Conservation (phyloP, 2,113 vertebrate species). For the Cranoglanis bouderius region DNA sequence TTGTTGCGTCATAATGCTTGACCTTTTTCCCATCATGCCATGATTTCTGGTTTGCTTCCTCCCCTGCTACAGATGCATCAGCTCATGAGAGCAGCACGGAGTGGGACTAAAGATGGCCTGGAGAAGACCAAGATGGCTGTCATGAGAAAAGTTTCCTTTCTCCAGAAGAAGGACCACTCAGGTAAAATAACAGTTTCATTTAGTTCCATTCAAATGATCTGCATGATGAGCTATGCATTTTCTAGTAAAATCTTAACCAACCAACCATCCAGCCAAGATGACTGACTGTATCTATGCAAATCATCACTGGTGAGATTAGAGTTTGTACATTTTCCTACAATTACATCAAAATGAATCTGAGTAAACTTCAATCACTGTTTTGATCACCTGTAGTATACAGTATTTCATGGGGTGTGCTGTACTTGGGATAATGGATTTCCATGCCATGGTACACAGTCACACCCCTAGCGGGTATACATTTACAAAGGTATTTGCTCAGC, state of each 20-base stretch:
- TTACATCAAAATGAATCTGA: not conserved
- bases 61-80: conserved; percentile 83
- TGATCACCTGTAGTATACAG: not conserved
- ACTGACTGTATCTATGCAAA: not conserved
- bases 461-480: not conserved
- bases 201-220: not conserved
- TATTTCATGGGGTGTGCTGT: not conserved
- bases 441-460: not conserved
- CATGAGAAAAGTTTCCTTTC: conserved; percentile 88
- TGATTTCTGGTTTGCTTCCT: conserved; percentile 42
- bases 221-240: not conserved
- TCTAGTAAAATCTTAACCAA: not conserved
- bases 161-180: conserved; percentile 83
- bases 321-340: not conserved
- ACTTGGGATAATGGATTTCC: not conserved
- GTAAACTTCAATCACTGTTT: not conserved
- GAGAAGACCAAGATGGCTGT: conserved; percentile 93
- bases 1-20: not conserved
- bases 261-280: not conserved
- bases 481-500: not conserved
- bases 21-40: not conserved
- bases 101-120: conserved; percentile 91
- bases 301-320: not conserved
- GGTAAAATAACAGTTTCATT: conserved; percentile 68
- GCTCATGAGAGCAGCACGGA: conserved; percentile 92